Evolutionary conservation across 23 tunicate genomes (phyloP), one percentile per base, ranked within the genome.

Genomic region (Phallusia fumigata): DNA sequence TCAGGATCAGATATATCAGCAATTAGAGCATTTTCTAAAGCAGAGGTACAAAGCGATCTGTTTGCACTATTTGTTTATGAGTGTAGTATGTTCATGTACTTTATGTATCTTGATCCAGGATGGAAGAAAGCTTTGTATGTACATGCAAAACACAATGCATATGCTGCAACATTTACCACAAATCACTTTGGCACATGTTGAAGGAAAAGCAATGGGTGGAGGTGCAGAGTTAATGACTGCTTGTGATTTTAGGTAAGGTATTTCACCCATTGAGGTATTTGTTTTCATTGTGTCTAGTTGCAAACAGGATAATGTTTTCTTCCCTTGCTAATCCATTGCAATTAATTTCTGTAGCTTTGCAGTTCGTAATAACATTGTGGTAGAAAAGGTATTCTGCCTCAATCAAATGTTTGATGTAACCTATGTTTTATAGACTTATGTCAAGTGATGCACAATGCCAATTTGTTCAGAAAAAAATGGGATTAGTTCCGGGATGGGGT

Each of bases 401-500:
- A n/a, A n/a, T n/a, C n/a, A n/a, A n/a, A n/a, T n/a, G n/a, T n/a
- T n/a, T n/a, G n/a, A n/a, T n/a, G n/a, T n/a, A n/a, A n/a, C n/a
- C n/a, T n/a, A n/a, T n/a, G n/a, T 31, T 31, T 34, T 33, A 8
- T 12, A 34, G 26, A 22, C 28, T n/a, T 19, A 19, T 34, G 32
- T 28, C 77, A 78, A 52, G 73, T 89, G 12, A 40, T 40, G 47
- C 47, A 5, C 47, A 40, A 40, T 40, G 47, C 47, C 84, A 79
- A 52, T 89, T 89, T 79, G 75, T 89, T 30, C 93, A 89, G 19
- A 89, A 89, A 40, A 84, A 74, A 32, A 84, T 84, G 84, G 93
- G 93, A 0, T 78, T 89, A 36, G 82, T 79, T n/a, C 93, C 93
- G 22, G 93, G 93, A 24, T 89, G 93, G 93, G 93, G 93, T 1